Base-by-base conservation (phyloP, 2,888 invertebrate species). In the Sinohyriopsis cumingii region DNA sequence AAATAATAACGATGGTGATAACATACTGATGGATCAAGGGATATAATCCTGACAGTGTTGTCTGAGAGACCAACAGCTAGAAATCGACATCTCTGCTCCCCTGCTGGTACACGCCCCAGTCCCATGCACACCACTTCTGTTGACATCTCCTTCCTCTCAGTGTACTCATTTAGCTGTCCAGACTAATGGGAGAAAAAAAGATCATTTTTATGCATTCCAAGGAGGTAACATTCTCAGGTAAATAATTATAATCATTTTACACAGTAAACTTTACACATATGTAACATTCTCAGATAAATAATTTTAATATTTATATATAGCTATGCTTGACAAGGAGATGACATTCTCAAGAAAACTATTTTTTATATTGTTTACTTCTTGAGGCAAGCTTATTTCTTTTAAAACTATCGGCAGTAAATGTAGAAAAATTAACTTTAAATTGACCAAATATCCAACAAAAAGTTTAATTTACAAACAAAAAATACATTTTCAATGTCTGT, bases 111-210 rank as follows among this genome's bases (percentile, higher is more conserved):
- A 68, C 95, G 95, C 0, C 97, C 98, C 73, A 99, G 91, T 0
- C 97, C 98, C 99, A 99, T 99, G 89, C 99, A 99, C 80, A 99
- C 95, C 0, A 99, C 98, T 90, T 99, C 99, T 0, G 96, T 95
- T 9, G 96, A 95, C 94, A 99, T 94, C 88, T 98, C 96, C 87
- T 98, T 97, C 18, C 98, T 93, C 89, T 99, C 98, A 15, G 97
- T 98, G 89, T 98, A 99, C 90, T 99, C 99, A 91, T 99, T 98
- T 65, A 99, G 91, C 90, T 98, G 97, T 1, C 99, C 99, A 80
- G 97, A 96, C 97, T 98, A 90, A 33, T 7, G 7, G 33, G 7
- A 33, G 33, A 7, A 1, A 78, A 81, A 78, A 75, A 82, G 78
- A 60, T 78, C 59, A 69, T 45, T 45, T 45, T 12, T 45, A 45